Evolutionary conservation across 2,797 vertebrate genomes (phyloP), one percentile per base, ranked within the genome.

Genomic region (Chloroceryle amazona): DNA sequence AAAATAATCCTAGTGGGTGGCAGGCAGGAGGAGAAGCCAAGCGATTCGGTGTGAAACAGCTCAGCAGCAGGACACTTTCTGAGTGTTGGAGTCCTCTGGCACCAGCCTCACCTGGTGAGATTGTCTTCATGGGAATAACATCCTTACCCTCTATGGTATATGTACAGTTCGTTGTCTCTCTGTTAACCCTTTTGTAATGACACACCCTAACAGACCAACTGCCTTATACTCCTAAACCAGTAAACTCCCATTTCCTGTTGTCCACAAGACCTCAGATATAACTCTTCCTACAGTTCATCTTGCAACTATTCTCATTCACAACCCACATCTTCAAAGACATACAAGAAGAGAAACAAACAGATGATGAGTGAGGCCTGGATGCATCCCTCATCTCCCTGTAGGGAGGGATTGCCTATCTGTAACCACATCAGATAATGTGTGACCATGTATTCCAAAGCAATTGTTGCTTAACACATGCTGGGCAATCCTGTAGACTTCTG

Each of bases 351-450:
- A 84, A 86, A 72, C 17, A 86, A 81, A 83, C 16, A 82, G 71
- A 51, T 66, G 5, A 67, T 49, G n/a, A 76, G 23, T 35, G 14
- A 83, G 58, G 72, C 57, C 68, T 90, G 68, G 62, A 63, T 46
- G 42, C 31, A 83, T 61, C 41, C 33, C 39, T 75, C 46, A 89
- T 72, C 66, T 90, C 88, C 44, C 42, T 86, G 62, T 52, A 1
- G 0, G 76, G 71, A 86, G 61, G 61, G 58, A 91, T 8, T 83
- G 79, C 65, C 29, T 90, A 74, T 83, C 57, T 72, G n/a, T 37
- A 89, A 89, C 92, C 86, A 95, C 93, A 90, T 94, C 92, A 96
- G 95, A 86, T 47, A 80, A 51, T 61, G 54, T 3, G 17, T 23
- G 62, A 79, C 66, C 66, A 19, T 19, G 51, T 70, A 90, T 39